These are phyloP conservation scores for Cuculus canorus DNA, from an alignment of 2,797 vertebrate species.

Conservation along the genomic window DNA sequence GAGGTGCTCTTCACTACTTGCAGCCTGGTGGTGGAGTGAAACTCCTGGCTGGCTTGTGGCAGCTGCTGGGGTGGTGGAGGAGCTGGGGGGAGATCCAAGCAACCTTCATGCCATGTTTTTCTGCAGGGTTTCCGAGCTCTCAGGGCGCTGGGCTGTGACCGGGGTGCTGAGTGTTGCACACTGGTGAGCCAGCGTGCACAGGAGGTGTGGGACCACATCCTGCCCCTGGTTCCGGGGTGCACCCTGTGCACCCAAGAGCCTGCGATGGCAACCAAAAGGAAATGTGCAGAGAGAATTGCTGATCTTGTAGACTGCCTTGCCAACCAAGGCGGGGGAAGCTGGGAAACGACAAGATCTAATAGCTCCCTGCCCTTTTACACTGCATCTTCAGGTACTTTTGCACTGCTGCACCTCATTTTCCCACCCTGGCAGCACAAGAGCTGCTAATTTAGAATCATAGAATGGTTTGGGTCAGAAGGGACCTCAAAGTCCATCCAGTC, in stretches of 20 bases:
- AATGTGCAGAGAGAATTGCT: not conserved
- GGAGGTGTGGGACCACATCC: constrained; percentile 40
- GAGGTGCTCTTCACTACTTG: not conserved
- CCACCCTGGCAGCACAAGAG: rapidly evolving
- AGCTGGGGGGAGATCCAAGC: not conserved
- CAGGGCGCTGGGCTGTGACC: not conserved
- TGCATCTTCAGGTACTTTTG: rapidly evolving
- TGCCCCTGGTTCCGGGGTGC: not conserved
- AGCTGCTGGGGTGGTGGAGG: rapidly evolving
- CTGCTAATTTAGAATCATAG: not conserved
- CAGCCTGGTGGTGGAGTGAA: not conserved
- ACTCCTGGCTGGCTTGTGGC: not conserved
- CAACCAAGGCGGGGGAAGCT: not conserved
- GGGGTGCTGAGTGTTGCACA: not conserved
- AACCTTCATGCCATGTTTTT: not conserved
- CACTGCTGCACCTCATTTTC: not conserved
- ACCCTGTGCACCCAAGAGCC: not conserved
- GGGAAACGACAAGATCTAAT: not conserved
- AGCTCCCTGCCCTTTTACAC: not conserved
- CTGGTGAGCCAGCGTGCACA: not conserved
- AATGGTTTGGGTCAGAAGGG: no score
- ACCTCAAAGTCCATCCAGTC: no score
- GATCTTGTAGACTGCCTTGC: not conserved
- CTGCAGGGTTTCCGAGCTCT: not conserved
- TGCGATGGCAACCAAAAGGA: not conserved